Base-by-base conservation (phyloP, 2,888 invertebrate genomes). In the Chymomyza amoena region DNA sequence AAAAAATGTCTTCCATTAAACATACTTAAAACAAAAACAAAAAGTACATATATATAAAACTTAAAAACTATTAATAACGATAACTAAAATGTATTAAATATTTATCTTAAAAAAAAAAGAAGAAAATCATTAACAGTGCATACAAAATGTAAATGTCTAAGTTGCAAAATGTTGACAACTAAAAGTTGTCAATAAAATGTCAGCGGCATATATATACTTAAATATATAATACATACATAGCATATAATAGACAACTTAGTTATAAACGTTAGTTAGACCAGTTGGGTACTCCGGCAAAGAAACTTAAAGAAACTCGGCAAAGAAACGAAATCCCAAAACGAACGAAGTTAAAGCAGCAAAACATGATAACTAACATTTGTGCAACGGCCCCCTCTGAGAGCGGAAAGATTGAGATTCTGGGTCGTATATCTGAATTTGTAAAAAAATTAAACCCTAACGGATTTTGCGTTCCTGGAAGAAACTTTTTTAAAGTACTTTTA, bases 1-100 rank as follows among this genome's bases (percentile, higher is more conserved):
- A 91, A 91, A 90, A 88, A 89, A 90, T 91, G 91, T 91, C 91
- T 91, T 91, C 91, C 91, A 91, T 91, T 91, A 91, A 87, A 87
- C 90, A 90, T 90, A 90, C 87, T 89, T 84, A n/a, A n/a, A 88
- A 66, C 73, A 78, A 71, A 77, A 15, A n/a, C n/a, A 75, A 57
- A 75, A 72, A 70, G 66, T 61, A 72, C 28, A 66, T 61, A 66
- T 66, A 61, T 39, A 52, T 52, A 66, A 75, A 75, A 76, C 75
- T 82, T 75, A 79, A n/a, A 77, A 75, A 75, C 80, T 81, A 84
- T 72, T 82, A 72, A 76, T 72, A 78, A 84, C 75, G 77, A 79
- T 70, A 73, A 64, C 71, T 72, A 73, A 72, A 70, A 70, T 32
- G n/a, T n/a, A n/a, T n/a, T n/a, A n/a, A n/a, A n/a, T n/a, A n/a